Evolutionary conservation across 2,888 invertebrate species (phyloP).

Genomic region (Lepidochrysops patricia): DNA sequence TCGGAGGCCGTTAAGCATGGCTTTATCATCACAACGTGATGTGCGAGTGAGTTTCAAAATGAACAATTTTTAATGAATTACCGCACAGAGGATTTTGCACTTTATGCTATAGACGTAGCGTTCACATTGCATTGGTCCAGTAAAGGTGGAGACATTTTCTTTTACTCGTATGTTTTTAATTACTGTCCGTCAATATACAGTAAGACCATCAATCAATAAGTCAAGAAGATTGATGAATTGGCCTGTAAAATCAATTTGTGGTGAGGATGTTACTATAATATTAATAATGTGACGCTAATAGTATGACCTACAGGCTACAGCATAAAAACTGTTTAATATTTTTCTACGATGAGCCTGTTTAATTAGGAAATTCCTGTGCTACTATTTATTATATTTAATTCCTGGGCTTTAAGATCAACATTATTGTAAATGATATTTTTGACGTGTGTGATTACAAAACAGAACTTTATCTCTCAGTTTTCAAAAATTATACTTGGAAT

Average conservation of each 20-base stretch:
- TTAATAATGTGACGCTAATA: constrained; percentile 66
- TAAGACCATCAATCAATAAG: constrained; percentile 66
- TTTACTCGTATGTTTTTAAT: constrained; percentile 46
- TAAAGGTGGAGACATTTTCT: constrained; percentile 16
- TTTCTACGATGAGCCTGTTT: constrained; percentile 1
- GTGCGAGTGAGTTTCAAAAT: constrained; percentile 15
- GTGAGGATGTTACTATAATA: constrained; percentile 55
- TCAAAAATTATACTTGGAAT: no score
- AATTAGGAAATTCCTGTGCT: not conserved
- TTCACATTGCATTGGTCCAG: constrained; percentile 6
- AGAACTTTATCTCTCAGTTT: no score
- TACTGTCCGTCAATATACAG: constrained; percentile 57
- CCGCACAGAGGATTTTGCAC: not conserved
- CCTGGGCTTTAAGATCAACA: no score
- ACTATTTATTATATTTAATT: no score
- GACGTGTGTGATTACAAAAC: no score
- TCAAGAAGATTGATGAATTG: constrained; percentile 64
- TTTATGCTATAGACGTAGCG: not conserved
- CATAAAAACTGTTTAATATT: constrained; percentile 3
- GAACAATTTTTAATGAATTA: constrained; percentile 11
- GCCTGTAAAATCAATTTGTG: constrained; percentile 58
- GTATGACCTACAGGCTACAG: constrained; percentile 28
- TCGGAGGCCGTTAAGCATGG: not conserved
- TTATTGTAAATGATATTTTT: no score
- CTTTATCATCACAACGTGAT: constrained; percentile 1